Evolutionary conservation across 2,797 vertebrate genomes (phyloP).

Genomic region (Lutra lutra): DNA sequence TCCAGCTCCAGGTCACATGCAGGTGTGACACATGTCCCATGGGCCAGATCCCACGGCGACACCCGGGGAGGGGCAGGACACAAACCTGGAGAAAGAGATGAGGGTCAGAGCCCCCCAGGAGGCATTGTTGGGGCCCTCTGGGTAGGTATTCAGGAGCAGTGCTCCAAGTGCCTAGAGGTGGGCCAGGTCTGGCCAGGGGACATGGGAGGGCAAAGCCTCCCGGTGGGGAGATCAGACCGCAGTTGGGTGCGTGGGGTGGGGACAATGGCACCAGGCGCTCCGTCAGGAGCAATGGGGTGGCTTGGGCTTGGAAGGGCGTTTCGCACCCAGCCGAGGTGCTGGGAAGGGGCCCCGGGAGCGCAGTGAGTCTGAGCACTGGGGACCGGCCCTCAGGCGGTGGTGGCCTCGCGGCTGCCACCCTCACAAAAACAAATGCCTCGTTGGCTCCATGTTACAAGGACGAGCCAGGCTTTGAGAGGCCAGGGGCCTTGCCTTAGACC

Average conservation of each 20-base stretch:
- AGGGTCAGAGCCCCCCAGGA: background rate
- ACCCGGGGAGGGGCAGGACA: accelerated
- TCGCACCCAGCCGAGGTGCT: background rate
- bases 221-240: accelerated
- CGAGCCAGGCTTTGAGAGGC: background rate
- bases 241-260: accelerated
- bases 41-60: background rate
- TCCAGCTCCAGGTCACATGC: background rate
- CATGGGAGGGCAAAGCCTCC: background rate
- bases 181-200: background rate
- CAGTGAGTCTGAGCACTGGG: background rate
- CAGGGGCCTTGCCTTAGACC: accelerated
- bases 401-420: accelerated
- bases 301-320: background rate
- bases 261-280: accelerated
- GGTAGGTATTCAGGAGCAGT: accelerated
- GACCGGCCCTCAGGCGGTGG: accelerated
- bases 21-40: accelerated
- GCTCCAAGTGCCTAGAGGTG: background rate
- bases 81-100: background rate
- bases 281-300: accelerated
- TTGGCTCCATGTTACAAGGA: accelerated
- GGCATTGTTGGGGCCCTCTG: background rate
- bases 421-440: accelerated
- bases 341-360: accelerated